phyloP scores from a whole-genome alignment of 1,140 invertebrate species.

The Drosophila lowei region DNA sequence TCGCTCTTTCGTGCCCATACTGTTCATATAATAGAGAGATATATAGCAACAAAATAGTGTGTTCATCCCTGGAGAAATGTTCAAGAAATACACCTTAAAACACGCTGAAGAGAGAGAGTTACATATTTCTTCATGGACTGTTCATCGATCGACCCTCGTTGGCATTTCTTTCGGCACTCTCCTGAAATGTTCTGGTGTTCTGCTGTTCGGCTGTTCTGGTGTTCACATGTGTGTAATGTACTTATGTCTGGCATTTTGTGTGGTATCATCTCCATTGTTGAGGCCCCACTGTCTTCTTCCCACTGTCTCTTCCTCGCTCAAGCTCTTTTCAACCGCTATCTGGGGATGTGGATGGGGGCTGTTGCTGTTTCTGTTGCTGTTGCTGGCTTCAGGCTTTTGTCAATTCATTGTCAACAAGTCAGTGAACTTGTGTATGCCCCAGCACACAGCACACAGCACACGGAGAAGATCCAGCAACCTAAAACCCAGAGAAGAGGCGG shows the following conservation, averaged over 20 bases:
- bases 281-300: constrained; percentile 21
- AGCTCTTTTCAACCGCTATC: constrained; percentile 20
- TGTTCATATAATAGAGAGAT: no score
- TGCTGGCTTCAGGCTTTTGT: constrained; percentile 59
- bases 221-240: constrained; percentile 46
- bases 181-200: constrained; percentile 18
- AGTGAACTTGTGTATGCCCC: constrained; percentile 70
- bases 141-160: background rate
- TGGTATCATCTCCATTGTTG: constrained; percentile 69
- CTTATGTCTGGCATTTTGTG: constrained; percentile 47
- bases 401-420: constrained; percentile 80
- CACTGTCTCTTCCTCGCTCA: constrained; percentile 15
- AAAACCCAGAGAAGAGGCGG: constrained; percentile 20
- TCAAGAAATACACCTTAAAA: no score
- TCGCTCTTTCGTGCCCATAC: no score
- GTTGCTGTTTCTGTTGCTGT: constrained; percentile 14
- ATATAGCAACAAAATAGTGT: no score
- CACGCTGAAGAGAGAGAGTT: no score
- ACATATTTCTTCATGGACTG: no score
- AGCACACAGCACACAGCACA: constrained; percentile 20
- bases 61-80: no score
- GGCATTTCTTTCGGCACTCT: constrained; percentile 26
- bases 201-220: constrained; percentile 6
- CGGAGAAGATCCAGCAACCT: constrained; percentile 35
- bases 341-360: constrained; percentile 21